Percentiles rank a stretch among this genome's conserved stretches.
Conservation (phyloP, 2,888 invertebrate species). For the Xylota sylvarum region DNA sequence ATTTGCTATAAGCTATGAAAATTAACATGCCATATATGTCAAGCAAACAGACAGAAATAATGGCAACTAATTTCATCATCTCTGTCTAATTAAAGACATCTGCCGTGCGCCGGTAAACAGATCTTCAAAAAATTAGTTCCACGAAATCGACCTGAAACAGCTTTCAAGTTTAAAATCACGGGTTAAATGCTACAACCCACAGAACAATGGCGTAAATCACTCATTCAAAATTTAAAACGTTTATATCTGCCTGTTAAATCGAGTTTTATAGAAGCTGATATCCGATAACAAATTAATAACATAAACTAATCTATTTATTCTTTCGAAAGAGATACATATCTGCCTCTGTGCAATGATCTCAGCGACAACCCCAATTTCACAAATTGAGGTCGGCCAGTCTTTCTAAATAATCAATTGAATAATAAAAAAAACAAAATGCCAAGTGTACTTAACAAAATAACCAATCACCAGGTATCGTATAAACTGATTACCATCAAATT, state of each 20-base stretch:
- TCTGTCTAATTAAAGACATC: background rate
- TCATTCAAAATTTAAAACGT: background rate
- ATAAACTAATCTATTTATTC: background rate
- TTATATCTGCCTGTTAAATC: background rate
- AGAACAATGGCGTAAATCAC: background rate
- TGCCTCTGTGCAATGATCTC: background rate
- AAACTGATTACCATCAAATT: constrained; percentile 55
- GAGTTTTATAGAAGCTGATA: background rate
- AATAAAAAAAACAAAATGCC: background rate
- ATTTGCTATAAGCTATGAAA: too few species aligned
- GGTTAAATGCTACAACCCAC: background rate
- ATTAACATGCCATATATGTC: too few species aligned
- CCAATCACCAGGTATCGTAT: constrained; percentile 21
- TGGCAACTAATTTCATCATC: background rate
- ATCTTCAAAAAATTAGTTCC: background rate
- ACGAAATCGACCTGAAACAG: background rate
- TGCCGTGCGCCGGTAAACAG: background rate
- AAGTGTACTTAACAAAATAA: constrained; percentile 29
- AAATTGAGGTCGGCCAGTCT: background rate
- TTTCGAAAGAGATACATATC: background rate
- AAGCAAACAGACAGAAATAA: too few species aligned
- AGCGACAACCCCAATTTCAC: background rate
- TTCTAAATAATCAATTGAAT: background rate
- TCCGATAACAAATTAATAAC: background rate
- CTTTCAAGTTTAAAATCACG: background rate